Base-by-base conservation (phyloP, 1,140 invertebrate species). In the Rhopalosiphum maidis region DNA sequence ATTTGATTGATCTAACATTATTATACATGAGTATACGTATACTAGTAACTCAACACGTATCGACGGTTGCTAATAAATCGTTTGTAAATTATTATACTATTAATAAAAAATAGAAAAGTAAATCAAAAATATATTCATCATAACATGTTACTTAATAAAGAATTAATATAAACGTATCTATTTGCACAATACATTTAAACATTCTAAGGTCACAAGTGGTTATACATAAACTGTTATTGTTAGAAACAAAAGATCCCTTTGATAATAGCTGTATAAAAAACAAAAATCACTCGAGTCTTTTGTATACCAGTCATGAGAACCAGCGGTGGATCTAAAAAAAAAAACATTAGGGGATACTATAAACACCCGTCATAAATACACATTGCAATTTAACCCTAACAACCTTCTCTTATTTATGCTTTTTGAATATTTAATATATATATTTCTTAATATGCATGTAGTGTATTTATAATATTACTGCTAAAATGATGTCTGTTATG, bases 201-300 rank as follows among this genome's bases (percentile, higher is more conserved):
- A 15, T 87, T 87, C 1, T n/a, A 48, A 87, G 25, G 15, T 88
- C 46, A 89, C 51, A 37, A 89, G 88, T 55, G 88, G 51, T 89
- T 54, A 54, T 35, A 37, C 3, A 11, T 25, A 7, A 30, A 68
- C 30, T 90, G 37, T 90, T 60, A 60, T 90, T 60, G 9, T 90
- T 68, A 68, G 23, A 68, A 43, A 43, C 89, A 68, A 90, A 68
- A 60, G 89, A 77, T 15, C 90, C 90, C 41, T 91, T 91, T 91
- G 90, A 68, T 91, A 91, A 90, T 77, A 18, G 55, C 51, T 55
- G 5, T 15, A 37, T 55, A 55, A 89, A 89, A 89, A 35, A 91
- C n/a, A 90, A 90, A 90, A 43, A 90, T 43, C 89, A 90, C 89
- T 90, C n/a, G 89, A 90, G 55, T 68, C 54, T 68, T 23, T 90